Conservation (phyloP, 1,140 invertebrate species). For the Apocrypta bakeri region DNA sequence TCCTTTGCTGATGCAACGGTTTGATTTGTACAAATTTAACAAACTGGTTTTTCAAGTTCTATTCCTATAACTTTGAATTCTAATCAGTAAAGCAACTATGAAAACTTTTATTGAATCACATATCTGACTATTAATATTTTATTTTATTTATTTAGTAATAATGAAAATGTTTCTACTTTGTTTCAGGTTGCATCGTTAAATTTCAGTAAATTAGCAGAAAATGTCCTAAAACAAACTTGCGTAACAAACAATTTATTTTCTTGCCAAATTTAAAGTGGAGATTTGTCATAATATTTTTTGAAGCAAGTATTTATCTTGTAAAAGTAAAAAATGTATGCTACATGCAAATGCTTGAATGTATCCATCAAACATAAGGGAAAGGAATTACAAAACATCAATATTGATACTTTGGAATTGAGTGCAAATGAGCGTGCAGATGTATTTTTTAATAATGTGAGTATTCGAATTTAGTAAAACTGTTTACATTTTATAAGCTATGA, state of each 20-base stretch:
- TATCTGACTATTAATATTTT: neutral
- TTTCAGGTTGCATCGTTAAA: slow-evolving; percentile 34
- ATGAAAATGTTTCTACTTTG: neutral
- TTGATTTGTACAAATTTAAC: slow-evolving; percentile 9
- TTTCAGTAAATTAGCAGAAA: neutral
- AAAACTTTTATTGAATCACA: neutral
- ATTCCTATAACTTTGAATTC: neutral
- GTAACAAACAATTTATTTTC: neutral
- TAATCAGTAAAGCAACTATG: slow-evolving; percentile 3
- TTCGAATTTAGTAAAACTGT: slow-evolving; percentile 1
- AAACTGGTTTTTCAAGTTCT: slow-evolving; percentile 41
- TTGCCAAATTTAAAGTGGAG: slow-evolving; percentile 7
- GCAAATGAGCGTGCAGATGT: slow-evolving; percentile 64
- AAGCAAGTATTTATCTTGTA: slow-evolving; percentile 21
- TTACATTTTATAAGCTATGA: slow-evolving; percentile 1
- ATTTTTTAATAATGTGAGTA: slow-evolving; percentile 71
- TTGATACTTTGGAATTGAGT: slow-evolving; percentile 66
- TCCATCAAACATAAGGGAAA: slow-evolving; percentile 68
- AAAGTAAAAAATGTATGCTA: slow-evolving; percentile 62
- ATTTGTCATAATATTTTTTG: slow-evolving; percentile 40
- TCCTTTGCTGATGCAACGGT: neutral
- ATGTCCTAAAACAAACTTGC: slow-evolving; percentile 18
- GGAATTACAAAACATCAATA: slow-evolving; percentile 65
- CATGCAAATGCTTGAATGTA: slow-evolving; percentile 75
- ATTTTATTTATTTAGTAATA: slow-evolving; percentile 1